These are phyloP conservation scores for Acholoe squamosa DNA, from an alignment of 2,888 invertebrate genomes.

Conservation along the genomic window DNA sequence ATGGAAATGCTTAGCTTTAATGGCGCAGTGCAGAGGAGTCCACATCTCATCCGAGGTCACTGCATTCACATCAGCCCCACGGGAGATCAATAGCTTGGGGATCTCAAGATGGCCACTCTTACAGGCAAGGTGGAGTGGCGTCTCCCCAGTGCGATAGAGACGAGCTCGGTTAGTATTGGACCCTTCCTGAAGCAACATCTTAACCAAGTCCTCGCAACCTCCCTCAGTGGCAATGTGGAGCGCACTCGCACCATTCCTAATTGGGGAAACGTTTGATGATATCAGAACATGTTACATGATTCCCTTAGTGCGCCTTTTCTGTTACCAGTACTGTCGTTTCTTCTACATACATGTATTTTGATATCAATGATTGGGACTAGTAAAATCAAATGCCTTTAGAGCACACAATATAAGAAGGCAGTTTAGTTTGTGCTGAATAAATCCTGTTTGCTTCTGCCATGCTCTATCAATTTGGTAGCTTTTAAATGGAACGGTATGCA, in stretches of 20 bases:
- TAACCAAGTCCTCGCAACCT: constrained; percentile 62
- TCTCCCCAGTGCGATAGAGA: constrained; percentile 66
- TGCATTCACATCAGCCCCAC: constrained; percentile 70
- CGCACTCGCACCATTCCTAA: constrained; percentile 63
- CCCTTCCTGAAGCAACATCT: constrained; percentile 67
- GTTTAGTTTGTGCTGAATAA: no score
- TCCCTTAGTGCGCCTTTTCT: no score
- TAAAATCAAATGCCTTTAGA: no score
- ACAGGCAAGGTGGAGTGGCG: constrained; percentile 69
- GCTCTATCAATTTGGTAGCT: no score
- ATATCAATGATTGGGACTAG: no score
- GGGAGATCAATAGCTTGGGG: constrained; percentile 64
- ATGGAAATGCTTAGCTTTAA: constrained; percentile 63
- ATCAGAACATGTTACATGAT: no score
- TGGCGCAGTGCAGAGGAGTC: constrained; percentile 75
- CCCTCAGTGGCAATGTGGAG: constrained; percentile 65
- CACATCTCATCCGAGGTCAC: constrained; percentile 69
- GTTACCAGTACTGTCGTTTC: no score
- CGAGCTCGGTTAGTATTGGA: constrained; percentile 68
- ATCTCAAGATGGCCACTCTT: constrained; percentile 64
- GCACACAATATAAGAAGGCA: no score
- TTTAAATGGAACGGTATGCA: no score
- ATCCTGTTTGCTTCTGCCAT: no score
- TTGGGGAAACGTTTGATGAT: no score
- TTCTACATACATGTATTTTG: no score